Base-by-base conservation (phyloP, 2,888 invertebrate genomes). In the Melieria picta region DNA sequence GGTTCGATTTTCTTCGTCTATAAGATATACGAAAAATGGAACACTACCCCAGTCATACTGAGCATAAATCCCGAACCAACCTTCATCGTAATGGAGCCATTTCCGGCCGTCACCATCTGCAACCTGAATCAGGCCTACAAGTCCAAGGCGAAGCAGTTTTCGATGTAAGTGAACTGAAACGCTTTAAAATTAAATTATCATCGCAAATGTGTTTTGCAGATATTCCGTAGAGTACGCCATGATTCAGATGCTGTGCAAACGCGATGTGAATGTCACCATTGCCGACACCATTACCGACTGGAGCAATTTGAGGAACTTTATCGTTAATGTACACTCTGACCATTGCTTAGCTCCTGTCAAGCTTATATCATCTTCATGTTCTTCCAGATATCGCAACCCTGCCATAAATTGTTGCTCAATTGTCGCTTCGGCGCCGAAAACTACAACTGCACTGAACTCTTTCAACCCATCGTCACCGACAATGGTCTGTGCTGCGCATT, bases 81-180 rank as follows among this genome's bases (percentile, higher is more conserved):
- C 74, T 88, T 90, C 0, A 88, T 94, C 4, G 89, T 89, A 16
- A 88, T 90, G 50, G 89, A 95, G 72, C 95, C 95, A 0, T 95
- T 95, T 84, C 95, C 95, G 0, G 93, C 95, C 0, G 87, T 95
- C 6, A 95, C 95, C 0, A 91, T 95, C 75, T 95, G 95, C 82
- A 95, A 94, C 83, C 92, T 94, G 83, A 95, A 95, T 84, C 92
- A 93, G 83, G 94, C 92, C 0, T 91, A 91, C 79, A 92, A 89
- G 78, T 89, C 89, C 50, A 91, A 91, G 60, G 94, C 93, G 0
- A 85, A 89, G 65, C 87, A 89, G 65, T 90, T 92, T 13, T 73
- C 83, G 7, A 77, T 75, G 83, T 85, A 73, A 72, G 78, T 63
- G 7, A 13, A 57, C 5, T 30, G 42, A 57, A 57, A 7, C 0